A percentile compares a stretch with the other conserved stretches of the same genome.
phyloP scores from a whole-genome alignment of 2,888 invertebrate species.

The Ariolimax columbianus region DNA sequence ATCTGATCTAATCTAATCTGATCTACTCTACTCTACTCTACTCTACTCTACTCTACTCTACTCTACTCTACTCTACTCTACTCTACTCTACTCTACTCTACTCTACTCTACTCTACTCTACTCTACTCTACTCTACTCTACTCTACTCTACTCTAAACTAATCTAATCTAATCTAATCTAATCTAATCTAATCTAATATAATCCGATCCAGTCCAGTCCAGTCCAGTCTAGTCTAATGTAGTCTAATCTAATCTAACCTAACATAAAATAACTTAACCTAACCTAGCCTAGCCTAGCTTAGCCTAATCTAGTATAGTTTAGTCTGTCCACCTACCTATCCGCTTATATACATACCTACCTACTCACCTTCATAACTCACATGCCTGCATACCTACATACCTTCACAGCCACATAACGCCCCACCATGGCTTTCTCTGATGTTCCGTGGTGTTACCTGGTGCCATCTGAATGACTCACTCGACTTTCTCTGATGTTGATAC shows the following conservation, averaged over 20 bases:
- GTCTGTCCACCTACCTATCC: neutral
- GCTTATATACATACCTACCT: too few relatives aligned
- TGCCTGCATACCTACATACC: too few relatives aligned
- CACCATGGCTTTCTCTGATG: too few relatives aligned
- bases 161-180: constrained; percentile 30
- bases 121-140: constrained; percentile 26
- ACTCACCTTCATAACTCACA: too few relatives aligned
- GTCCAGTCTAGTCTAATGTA: too few relatives aligned
- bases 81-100: constrained; percentile 4
- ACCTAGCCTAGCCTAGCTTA: constrained; percentile 1
- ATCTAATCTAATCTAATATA: constrained; percentile 28
- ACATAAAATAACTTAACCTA: too few relatives aligned
- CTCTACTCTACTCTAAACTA: constrained; percentile 22
- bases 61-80: constrained; percentile 35
- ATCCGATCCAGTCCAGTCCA: too few relatives aligned
- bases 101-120: constrained; percentile 34
- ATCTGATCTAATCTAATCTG: constrained; percentile 7
- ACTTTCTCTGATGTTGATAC: too few relatives aligned
- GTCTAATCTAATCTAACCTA: too few relatives aligned
- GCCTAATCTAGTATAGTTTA: neutral
- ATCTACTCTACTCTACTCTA: constrained; percentile 34
- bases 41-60: constrained; percentile 26
- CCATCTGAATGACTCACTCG: too few relatives aligned
- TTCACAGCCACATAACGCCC: too few relatives aligned
- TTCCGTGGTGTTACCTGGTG: too few relatives aligned